phyloP scores from a whole-genome alignment of 2,888 invertebrate species.

The Tetragonula carbonaria region DNA sequence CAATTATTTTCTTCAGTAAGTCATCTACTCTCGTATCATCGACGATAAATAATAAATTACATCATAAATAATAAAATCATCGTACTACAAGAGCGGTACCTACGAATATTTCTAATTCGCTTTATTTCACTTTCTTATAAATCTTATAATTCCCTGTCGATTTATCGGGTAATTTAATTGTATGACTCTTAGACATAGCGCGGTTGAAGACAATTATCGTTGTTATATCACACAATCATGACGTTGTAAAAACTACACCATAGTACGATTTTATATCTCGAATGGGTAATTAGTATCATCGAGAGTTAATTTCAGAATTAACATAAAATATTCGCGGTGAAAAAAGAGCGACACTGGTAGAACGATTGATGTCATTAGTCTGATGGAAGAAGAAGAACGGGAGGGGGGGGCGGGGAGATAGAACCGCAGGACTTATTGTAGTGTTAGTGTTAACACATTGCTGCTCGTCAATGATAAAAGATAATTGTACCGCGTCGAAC shows the following conservation, averaged over 20 bases:
- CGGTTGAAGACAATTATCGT: neutral
- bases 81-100: neutral
- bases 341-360: neutral
- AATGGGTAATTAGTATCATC: slow-evolving; percentile 20
- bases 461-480: slow-evolving; percentile 31
- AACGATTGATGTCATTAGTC: neutral
- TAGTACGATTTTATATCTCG: neutral
- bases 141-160: neutral
- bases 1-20: neutral
- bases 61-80: neutral
- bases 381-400: neutral
- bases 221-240: neutral
- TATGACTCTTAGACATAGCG: neutral
- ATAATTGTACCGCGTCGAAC: slow-evolving; percentile 18
- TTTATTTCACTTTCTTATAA: neutral
- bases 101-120: neutral
- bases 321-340: slow-evolving; percentile 14
- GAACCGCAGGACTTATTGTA: slow-evolving; percentile 20
- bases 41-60: neutral
- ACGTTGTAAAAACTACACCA: neutral
- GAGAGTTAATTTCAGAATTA: slow-evolving; percentile 19
- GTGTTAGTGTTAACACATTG: slow-evolving; percentile 21
- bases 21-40: neutral
- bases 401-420: neutral
- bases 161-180: slow-evolving; percentile 13